These are phyloP conservation scores for Chrysocyon brachyurus DNA, from an alignment of 2,797 vertebrate species.

Conservation along the genomic window DNA sequence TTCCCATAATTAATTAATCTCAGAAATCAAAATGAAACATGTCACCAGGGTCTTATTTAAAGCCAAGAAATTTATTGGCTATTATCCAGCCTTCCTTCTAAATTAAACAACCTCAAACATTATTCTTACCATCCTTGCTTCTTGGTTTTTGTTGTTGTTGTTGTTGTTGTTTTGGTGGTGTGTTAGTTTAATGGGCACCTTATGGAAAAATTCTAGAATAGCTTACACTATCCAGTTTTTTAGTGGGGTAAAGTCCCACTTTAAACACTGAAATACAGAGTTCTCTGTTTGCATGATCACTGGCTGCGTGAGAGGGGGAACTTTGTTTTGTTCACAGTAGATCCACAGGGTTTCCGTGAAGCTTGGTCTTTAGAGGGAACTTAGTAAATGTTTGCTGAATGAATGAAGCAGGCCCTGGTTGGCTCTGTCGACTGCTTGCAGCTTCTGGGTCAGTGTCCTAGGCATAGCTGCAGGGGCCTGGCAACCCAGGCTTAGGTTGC, in stretches of 20 bases:
- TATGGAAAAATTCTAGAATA: background rate
- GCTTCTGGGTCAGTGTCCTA: background rate
- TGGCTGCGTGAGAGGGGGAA: background rate
- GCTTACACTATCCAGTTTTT: background rate
- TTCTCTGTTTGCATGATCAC: background rate
- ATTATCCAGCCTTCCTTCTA: constrained; percentile 80
- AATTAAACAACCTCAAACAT: constrained; percentile 72
- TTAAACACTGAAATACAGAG: background rate
- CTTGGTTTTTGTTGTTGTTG: background rate
- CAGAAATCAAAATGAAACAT: constrained; percentile 84
- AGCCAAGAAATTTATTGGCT: constrained; percentile 81
- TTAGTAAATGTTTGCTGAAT: background rate
- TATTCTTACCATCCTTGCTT: constrained; percentile 62
- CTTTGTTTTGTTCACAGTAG: background rate
- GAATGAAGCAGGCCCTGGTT: background rate
- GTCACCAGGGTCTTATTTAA: constrained; percentile 81
- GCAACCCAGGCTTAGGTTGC: background rate
- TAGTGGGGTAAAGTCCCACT: background rate
- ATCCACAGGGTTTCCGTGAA: background rate
- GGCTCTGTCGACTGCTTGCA: background rate
- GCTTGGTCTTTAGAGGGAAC: background rate
- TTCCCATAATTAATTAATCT: constrained; percentile 86
- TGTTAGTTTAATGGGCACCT: background rate
- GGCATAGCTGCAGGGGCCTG: background rate
- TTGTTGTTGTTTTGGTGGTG: background rate